Percentiles rank a stretch among this genome's conserved stretches.
These are phyloP conservation scores for Metaphire vulgaris DNA, from an alignment of 1,140 invertebrate species.

Conservation along the genomic window DNA sequence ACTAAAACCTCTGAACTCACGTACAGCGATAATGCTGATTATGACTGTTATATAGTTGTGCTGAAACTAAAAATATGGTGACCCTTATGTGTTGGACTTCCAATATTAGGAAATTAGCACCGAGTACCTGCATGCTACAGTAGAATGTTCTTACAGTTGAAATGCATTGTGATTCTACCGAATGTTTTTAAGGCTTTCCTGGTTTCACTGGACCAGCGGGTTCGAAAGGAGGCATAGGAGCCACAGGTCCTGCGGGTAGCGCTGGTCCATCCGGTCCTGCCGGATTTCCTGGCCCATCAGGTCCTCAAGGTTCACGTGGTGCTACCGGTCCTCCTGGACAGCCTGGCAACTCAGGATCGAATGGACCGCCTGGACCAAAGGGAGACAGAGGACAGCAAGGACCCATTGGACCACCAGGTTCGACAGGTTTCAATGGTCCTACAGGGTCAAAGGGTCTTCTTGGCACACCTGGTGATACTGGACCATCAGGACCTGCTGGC, in stretches of 20 bases:
- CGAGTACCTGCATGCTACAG: too few species aligned
- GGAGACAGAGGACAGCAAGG: constrained; percentile 12
- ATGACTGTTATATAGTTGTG: too few species aligned
- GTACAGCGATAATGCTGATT: too few species aligned
- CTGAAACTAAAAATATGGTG: too few species aligned
- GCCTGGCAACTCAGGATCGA: neutral
- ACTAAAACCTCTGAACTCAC: too few species aligned
- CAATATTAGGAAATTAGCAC: too few species aligned
- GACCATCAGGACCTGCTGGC: neutral
- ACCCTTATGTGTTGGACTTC: too few species aligned
- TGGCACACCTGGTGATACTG: neutral
- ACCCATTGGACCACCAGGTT: constrained; percentile 6
- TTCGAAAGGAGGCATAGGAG: constrained; percentile 11
- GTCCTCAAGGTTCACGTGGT: constrained; percentile 8
- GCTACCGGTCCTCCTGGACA: constrained; percentile 4
- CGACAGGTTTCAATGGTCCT: neutral
- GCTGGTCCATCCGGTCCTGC: constrained; percentile 1
- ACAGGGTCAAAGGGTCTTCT: neutral
- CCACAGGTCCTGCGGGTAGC: constrained; percentile 16
- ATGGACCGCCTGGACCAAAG: neutral
- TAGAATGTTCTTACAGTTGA: too few species aligned
- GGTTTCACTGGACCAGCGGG: constrained; percentile 18
- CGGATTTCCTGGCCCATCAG: neutral
- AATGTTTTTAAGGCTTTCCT: neutral
- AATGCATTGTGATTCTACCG: too few species aligned